A percentile compares a stretch with the other conserved stretches of the same genome.
phyloP scores from a whole-genome alignment of 2,888 invertebrate genomes.

The Amblyjoppa fuscipennis region DNA sequence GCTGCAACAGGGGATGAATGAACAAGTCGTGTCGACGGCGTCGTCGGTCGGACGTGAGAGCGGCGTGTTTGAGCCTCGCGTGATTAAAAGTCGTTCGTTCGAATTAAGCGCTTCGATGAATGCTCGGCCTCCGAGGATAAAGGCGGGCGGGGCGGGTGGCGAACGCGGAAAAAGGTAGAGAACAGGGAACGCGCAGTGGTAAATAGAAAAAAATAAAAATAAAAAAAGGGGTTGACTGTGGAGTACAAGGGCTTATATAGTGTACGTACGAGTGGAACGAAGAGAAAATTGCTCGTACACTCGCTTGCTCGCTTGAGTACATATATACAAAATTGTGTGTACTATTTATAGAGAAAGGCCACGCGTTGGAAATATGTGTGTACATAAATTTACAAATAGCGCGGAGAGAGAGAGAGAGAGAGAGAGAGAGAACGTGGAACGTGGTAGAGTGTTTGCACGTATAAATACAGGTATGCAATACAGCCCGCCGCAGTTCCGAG shows the following conservation, averaged over 20 bases:
- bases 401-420: too few species aligned
- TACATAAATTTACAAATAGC: conserved; percentile 7
- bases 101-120: conserved; percentile 68
- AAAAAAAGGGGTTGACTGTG: neutral
- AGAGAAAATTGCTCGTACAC: conserved; percentile 44
- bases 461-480: conserved; percentile 1
- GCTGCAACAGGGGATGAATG: conserved; percentile 49
- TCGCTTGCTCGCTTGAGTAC: neutral
- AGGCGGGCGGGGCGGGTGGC: conserved; percentile 33
- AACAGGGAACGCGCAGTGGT: conserved; percentile 45
- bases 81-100: conserved; percentile 70
- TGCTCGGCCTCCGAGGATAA: conserved; percentile 41
- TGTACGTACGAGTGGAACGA: neutral
- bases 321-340: neutral
- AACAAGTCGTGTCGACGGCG: conserved; percentile 59
- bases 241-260: neutral
- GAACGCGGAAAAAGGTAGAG: conserved; percentile 51
- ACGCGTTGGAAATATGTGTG: conserved; percentile 4
- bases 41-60: conserved; percentile 47
- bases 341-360: neutral
- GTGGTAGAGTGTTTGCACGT: neutral
- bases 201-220: conserved; percentile 65
- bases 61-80: conserved; percentile 54
- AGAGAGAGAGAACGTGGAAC: neutral
- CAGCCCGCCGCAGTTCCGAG: neutral